Evolutionary conservation across 2,888 invertebrate genomes (phyloP), one percentile per base, ranked within the genome.

Genomic region (Polymixis lichenea): DNA sequence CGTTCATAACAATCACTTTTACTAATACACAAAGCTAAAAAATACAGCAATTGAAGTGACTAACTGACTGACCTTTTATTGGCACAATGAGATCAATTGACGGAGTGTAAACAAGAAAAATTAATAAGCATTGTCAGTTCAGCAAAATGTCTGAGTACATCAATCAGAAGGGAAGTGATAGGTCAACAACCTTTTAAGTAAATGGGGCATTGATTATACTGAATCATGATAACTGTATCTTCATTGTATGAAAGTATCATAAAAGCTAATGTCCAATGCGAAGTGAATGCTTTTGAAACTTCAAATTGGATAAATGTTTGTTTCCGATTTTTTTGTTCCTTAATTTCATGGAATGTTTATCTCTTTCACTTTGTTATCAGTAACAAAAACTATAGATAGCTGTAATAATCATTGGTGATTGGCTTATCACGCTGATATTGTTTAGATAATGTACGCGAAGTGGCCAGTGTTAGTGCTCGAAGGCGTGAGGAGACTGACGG

Each of bases 401-500:
- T 38, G 15, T 17, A 49, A 61, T 72, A 83, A 85, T 86, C 77
- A 83, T 86, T 69, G 56, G 49, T 61, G 78, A 66, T 87, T 84
- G 81, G 76, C 76, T 88, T 88, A 88, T 88, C 89, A 65, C 0
- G 4, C 32, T 78, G 85, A 85, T 89, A 86, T 88, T 84, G 72
- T 71, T 55, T 84, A 95, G 96, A 96, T 95, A 96, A 94, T 94
- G 94, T 88, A 0, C 92, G 91, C 78, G 94, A 93, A 66, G 89
- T 90, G 77, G 91, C 91, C 55, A 90, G 88, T 75, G 91, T 88
- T 88, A 95, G 95, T 94, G 88, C 89, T 53, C 94, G 95, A 4
- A 91, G 95, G 70, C 92, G 95, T 70, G 95, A 95, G 83, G 95
- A 95, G 68, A 86, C 79, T 55, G 95, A 95, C 88, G 95, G 93